Evolutionary conservation across 2,113 vertebrate species (phyloP).

Genomic region (Phyllostomus discolor): DNA sequence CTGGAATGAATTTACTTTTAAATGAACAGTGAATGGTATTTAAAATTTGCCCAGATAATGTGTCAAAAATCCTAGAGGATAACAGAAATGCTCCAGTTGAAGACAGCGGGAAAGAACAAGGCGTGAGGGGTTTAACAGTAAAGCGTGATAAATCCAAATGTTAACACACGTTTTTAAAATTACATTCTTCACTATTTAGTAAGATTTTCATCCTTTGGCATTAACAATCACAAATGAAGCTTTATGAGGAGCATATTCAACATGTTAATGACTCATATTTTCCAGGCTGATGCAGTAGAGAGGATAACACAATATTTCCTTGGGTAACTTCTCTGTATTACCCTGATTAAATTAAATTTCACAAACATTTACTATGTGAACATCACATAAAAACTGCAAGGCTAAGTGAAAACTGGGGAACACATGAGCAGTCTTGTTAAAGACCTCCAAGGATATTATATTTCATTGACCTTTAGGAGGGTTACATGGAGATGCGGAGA

Average conservation of each 20-base stretch:
- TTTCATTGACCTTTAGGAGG: not conserved
- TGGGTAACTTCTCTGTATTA: not conserved
- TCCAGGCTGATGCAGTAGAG: not conserved
- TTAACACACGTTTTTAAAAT: not conserved
- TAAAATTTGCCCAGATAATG: conserved; percentile 49
- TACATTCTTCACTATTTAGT: not conserved
- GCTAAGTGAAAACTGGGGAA: not conserved
- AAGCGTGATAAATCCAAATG: not conserved
- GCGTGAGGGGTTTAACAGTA: not conserved
- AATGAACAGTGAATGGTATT: conserved; percentile 42
- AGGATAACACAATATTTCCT: not conserved
- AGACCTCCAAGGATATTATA: not conserved
- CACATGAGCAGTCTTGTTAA: not conserved
- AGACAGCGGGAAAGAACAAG: conserved; percentile 16
- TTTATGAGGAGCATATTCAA: not conserved
- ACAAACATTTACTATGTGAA: not conserved
- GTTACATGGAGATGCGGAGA: not conserved
- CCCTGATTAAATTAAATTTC: not conserved
- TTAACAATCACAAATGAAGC: not conserved
- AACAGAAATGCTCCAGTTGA: conserved; percentile 39
- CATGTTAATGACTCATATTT: not conserved
- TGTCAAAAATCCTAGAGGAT: conserved; percentile 51
- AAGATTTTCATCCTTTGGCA: not conserved
- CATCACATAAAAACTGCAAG: not conserved
- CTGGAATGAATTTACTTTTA: conserved; percentile 53